Evolutionary conservation across 2,113 vertebrate species (phyloP).

Genomic region (Oxyruncus cristatus): DNA sequence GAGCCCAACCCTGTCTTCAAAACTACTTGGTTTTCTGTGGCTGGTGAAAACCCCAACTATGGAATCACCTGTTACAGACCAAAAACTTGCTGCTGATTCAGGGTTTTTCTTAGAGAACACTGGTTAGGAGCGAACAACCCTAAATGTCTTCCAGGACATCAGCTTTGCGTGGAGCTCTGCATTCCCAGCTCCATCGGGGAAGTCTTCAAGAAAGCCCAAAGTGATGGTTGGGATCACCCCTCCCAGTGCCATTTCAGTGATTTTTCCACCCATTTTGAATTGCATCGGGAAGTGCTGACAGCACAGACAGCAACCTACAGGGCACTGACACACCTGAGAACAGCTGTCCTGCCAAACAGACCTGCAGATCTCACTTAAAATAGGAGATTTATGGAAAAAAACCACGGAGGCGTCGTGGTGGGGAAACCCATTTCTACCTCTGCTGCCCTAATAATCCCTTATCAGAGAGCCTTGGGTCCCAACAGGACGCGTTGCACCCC

Average conservation of each 20-base stretch:
- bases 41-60: background rate
- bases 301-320: rapidly evolving
- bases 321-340: rapidly evolving
- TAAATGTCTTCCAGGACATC: background rate
- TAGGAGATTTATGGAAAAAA: background rate
- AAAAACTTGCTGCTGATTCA: background rate
- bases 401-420: rapidly evolving
- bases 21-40: background rate
- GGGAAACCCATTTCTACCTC: background rate
- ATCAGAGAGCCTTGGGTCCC: background rate
- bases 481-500: background rate
- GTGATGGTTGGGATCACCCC: rapidly evolving
- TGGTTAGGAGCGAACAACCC: background rate
- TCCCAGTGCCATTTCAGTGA: background rate
- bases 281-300: background rate
- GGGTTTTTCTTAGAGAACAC: background rate
- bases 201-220: background rate
- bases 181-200: background rate
- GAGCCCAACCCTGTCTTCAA: background rate
- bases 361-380: background rate
- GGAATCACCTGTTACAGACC: background rate
- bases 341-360: background rate
- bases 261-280: background rate
- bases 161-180: background rate
- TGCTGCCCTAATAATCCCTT: background rate